phyloP scores from a whole-genome alignment of 1,140 invertebrate species.

The Lithobius niger region DNA sequence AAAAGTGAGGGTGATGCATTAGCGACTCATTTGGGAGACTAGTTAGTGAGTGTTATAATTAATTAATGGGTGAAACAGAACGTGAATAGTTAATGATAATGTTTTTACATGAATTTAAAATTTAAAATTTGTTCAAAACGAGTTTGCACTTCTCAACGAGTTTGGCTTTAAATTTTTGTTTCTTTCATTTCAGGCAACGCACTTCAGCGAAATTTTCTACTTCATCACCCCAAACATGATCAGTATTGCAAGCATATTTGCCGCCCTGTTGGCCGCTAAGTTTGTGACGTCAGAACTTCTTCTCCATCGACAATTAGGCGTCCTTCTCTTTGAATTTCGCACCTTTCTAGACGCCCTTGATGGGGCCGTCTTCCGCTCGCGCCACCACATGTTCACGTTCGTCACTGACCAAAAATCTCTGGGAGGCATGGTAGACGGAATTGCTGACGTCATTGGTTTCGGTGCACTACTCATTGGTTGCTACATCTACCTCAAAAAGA shows the following conservation, averaged over 20 bases:
- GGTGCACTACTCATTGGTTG: conserved; percentile 36
- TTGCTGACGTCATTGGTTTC: conserved; percentile 27
- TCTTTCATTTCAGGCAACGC: conserved; percentile 9
- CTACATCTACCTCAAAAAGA: conserved; percentile 17
- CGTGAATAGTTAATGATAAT: no score
- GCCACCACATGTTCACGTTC: conserved; percentile 31
- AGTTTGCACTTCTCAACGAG: no score
- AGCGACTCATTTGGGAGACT: no score
- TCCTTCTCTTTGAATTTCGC: conserved; percentile 55
- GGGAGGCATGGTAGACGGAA: conserved; percentile 49
- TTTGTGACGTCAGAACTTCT: conserved; percentile 51
- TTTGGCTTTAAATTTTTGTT: no score
- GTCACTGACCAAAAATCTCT: conserved; percentile 47
- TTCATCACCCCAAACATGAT: conserved; percentile 65
- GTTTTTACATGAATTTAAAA: no score
- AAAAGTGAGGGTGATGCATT: no score
- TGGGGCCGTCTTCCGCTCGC: conserved; percentile 56
- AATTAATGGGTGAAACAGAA: no score
- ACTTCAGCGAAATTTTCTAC: conserved; percentile 44
- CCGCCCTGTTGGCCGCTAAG: conserved; percentile 51
- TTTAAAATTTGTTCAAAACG: no score
- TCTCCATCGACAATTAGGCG: conserved; percentile 47
- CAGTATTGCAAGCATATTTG: conserved; percentile 53
- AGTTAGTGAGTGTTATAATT: no score
- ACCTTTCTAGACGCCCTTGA: conserved; percentile 66